These are phyloP conservation scores for Diachasma alloeum DNA, from an alignment of 1,140 invertebrate species.

Conservation along the genomic window DNA sequence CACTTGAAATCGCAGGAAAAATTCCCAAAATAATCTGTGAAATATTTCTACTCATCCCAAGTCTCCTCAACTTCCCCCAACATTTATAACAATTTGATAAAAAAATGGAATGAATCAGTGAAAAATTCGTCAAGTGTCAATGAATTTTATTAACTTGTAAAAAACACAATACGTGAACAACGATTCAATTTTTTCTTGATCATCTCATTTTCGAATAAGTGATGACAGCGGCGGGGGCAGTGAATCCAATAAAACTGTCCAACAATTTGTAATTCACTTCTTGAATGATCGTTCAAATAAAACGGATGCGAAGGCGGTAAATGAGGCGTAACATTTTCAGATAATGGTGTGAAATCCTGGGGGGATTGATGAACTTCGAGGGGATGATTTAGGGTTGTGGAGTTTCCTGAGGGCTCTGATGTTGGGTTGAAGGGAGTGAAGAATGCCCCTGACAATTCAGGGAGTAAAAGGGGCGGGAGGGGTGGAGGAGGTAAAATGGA, in stretches of 20 bases:
- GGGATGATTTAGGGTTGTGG: too few relatives aligned
- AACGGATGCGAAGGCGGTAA: constrained; percentile 59
- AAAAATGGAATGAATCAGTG: background rate
- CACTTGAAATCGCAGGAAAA: too few relatives aligned
- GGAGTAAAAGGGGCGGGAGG: constrained; percentile 21
- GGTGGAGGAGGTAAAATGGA: constrained; percentile 37
- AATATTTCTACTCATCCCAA: too few relatives aligned
- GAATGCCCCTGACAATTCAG: background rate
- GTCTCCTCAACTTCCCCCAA: too few relatives aligned
- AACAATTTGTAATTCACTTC: constrained; percentile 18
- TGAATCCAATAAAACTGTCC: constrained; percentile 17
- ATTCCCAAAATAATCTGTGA: too few relatives aligned
- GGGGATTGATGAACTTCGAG: too few relatives aligned
- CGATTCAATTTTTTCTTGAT: too few relatives aligned
- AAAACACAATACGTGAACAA: too few relatives aligned
- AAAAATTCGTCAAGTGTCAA: background rate
- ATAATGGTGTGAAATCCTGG: constrained; percentile 43
- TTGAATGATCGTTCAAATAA: background rate
- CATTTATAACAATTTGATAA: background rate
- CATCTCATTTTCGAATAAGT: too few relatives aligned
- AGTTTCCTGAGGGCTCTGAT: too few relatives aligned
- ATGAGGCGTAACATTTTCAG: constrained; percentile 57
- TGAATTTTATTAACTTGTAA: too few relatives aligned
- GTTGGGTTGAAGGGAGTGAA: background rate
- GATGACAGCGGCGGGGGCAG: too few relatives aligned